These are phyloP conservation scores for Phalloptychus januarius DNA, from an alignment of 2,797 vertebrate genomes.

Conservation along the genomic window DNA sequence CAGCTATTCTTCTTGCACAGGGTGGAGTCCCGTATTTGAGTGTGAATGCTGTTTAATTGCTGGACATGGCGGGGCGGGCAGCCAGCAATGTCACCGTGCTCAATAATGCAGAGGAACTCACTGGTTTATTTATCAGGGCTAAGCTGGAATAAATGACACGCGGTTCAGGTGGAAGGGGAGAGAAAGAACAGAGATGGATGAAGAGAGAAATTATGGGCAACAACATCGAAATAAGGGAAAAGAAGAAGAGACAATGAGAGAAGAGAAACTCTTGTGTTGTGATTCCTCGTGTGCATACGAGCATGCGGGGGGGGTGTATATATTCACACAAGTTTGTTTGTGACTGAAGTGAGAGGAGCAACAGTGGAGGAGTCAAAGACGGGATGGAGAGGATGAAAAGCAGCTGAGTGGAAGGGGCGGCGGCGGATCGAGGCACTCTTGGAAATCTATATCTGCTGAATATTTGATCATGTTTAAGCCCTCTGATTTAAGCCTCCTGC, in stretches of 20 bases:
- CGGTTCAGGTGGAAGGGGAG: constrained; percentile 36
- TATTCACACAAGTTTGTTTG: constrained; percentile 41
- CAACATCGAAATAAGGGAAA: constrained; percentile 6
- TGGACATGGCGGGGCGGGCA: constrained; percentile 39
- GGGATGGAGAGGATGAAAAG: constrained; percentile 31
- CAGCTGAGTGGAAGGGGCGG: constrained; percentile 57
- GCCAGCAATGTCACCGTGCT: constrained; percentile 60
- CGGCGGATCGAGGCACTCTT: constrained; percentile 63
- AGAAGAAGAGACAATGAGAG: constrained; percentile 49
- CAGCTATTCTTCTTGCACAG: background rate
- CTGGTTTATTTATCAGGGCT: constrained; percentile 82
- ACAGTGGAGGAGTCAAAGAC: constrained; percentile 17
- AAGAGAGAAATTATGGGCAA: constrained; percentile 40
- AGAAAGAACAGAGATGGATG: background rate
- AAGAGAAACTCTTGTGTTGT: constrained; percentile 53
- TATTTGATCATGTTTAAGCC: constrained; percentile 79
- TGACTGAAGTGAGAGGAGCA: constrained; percentile 31
- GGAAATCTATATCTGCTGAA: constrained; percentile 80
- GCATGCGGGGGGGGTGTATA: constrained; percentile 8
- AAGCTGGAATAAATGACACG: constrained; percentile 76
- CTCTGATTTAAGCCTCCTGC: constrained; percentile 70
- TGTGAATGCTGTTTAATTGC: constrained; percentile 56
- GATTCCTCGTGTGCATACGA: constrained; percentile 51
- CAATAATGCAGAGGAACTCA: constrained; percentile 72
- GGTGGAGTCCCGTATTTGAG: constrained; percentile 15